Evolutionary conservation across 2,888 invertebrate genomes (phyloP), one percentile per base, ranked within the genome.

Genomic region (Lasioglossum pauxillum): DNA sequence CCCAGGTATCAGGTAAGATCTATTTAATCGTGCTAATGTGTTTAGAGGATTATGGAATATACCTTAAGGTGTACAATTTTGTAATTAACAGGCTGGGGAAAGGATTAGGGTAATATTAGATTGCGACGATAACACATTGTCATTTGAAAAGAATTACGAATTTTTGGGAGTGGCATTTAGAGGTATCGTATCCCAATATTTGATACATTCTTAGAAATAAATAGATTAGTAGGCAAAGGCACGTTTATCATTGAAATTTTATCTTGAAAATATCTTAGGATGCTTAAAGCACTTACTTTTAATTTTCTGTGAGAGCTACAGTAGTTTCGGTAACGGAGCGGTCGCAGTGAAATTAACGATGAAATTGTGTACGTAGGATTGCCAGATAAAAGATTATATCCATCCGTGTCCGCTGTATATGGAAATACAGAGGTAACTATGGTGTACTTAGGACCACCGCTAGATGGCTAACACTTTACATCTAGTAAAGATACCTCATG

Each of bases 351-450:
- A 71, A 35, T 76, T 86, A 86, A 86, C 79, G 7, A 75, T 1
- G 75, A 27, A 72, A 80, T 87, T 78, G 44, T 76, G 78, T 72
- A 38, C 49, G 23, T 95, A 98, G 98, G 98, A 92, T 96, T 99
- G 95, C 99, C 99, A 81, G 98, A 98, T 94, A 98, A 98, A 95
- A 98, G 97, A 95, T 96, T 99, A 79, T 99, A 98, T 95, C 99
- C 99, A 85, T 98, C 99, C 85, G 98, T 99, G 78, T 99, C 99
- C 75, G 99, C 99, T 85, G 99, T 99, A 19, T 99, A 99, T 96
- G 99, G 99, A 85, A 99, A 99, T 95, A 99, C 99, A 75, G 99
- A 99, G 96, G 99, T 99, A 67, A 99, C 99, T 60, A 99, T 99
- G 99, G 98, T 99, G 71, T 99, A 99, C 95, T 96, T 99, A 93